Evolutionary conservation across 2,888 invertebrate genomes (phyloP).

Genomic region (Arrhopalites spinosus): DNA sequence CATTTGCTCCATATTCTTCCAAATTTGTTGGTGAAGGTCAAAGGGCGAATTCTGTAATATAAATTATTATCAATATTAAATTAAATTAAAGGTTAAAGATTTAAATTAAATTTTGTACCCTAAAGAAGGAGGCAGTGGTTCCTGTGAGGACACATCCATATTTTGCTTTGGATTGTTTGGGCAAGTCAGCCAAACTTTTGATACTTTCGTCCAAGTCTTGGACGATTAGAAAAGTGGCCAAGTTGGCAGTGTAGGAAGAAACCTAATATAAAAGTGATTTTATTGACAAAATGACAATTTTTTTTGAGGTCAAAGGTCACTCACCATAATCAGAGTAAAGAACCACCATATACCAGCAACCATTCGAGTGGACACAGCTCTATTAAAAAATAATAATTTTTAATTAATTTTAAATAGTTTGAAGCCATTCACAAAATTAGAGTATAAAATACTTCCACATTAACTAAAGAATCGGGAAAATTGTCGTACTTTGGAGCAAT

Average conservation of each 20-base stretch:
- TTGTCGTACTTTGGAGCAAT: slow-evolving; percentile 39
- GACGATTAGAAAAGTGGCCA: slow-evolving; percentile 93
- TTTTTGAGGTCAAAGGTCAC: too few species aligned
- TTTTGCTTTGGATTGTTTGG: slow-evolving; percentile 88
- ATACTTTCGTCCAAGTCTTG: slow-evolving; percentile 94
- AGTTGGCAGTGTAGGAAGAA: slow-evolving; percentile 92
- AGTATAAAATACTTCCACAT: too few species aligned
- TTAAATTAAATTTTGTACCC: slow-evolving; percentile 11
- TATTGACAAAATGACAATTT: too few species aligned
- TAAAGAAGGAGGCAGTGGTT: slow-evolving; percentile 25
- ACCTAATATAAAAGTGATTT: slow-evolving; percentile 58
- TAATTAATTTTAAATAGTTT: neutral
- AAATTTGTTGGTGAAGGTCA: slow-evolving; percentile 92
- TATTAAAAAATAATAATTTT: slow-evolving; percentile 58
- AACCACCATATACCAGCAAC: slow-evolving; percentile 71
- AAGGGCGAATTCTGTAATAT: slow-evolving; percentile 83
- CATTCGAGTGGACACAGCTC: slow-evolving; percentile 67
- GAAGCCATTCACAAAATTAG: too few species aligned
- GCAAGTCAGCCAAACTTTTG: slow-evolving; percentile 92
- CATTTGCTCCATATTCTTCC: slow-evolving; percentile 90
- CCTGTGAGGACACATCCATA: slow-evolving; percentile 35
- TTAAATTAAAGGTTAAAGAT: neutral
- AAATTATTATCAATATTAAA: neutral
- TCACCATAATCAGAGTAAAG: slow-evolving; percentile 86
- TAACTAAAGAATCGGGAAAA: too few species aligned